phyloP scores from a whole-genome alignment of 2,888 invertebrate genomes.

The Endotricha flammealis region DNA sequence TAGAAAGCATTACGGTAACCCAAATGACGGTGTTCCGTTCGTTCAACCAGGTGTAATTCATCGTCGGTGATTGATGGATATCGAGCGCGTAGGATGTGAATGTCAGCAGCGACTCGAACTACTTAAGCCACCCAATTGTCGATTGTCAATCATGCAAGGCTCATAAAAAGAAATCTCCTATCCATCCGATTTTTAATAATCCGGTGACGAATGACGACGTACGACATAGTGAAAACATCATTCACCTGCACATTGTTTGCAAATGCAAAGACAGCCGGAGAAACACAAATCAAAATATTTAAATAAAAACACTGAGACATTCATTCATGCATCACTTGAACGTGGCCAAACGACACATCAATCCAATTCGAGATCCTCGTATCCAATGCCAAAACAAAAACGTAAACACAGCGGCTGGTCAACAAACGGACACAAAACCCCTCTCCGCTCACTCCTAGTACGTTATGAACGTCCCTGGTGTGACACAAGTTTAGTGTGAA shows the following conservation, averaged over 20 bases:
- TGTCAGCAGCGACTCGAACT: slow-evolving; percentile 48
- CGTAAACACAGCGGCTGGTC: slow-evolving; percentile 64
- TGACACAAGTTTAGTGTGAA: slow-evolving; percentile 38
- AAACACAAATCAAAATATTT: slow-evolving; percentile 15
- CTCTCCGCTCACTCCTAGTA: slow-evolving; percentile 34
- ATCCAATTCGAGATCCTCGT: slow-evolving; percentile 63
- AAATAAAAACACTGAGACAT: slow-evolving; percentile 5
- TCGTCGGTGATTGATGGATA: slow-evolving; percentile 60
- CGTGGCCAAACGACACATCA: slow-evolving; percentile 50
- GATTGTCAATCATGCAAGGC: slow-evolving; percentile 44
- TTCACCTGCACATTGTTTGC: slow-evolving; percentile 10
- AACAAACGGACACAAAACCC: slow-evolving; percentile 52
- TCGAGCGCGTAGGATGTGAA: slow-evolving; percentile 55
- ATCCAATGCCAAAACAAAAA: slow-evolving; percentile 66
- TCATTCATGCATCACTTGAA: slow-evolving; percentile 26
- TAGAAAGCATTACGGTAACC: slow-evolving; percentile 46
- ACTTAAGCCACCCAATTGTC: slow-evolving; percentile 53
- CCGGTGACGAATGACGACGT: background rate
- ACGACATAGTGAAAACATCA: slow-evolving; percentile 12
- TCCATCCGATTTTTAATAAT: too few species aligned
- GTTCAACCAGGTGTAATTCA: slow-evolving; percentile 45
- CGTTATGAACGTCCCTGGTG: slow-evolving; percentile 41
- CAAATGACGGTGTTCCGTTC: slow-evolving; percentile 35
- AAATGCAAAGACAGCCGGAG: slow-evolving; percentile 13
- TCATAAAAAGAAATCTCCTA: slow-evolving; percentile 21